Conservation (phyloP, 2,888 invertebrate genomes). For the Drosophila greeni region DNA sequence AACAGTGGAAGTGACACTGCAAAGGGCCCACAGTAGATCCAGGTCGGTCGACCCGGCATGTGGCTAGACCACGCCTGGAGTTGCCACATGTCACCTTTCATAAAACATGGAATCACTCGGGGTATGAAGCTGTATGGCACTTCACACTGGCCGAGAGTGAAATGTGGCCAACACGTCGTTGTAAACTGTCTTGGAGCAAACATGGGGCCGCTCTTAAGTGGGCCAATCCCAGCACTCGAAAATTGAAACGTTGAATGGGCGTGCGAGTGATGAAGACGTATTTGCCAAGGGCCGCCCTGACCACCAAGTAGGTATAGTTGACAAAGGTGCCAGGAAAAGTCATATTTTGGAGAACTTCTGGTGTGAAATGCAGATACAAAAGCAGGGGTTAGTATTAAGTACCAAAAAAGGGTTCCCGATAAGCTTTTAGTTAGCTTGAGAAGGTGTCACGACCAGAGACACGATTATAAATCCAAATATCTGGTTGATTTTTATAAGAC, state of each 20-base stretch:
- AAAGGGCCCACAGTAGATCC: constrained; percentile 27
- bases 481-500: too few relatives aligned
- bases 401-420: background rate
- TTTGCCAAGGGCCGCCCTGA: constrained; percentile 24
- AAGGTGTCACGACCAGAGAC: background rate
- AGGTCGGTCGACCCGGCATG: constrained; percentile 34
- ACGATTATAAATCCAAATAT: background rate
- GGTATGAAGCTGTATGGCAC: constrained; percentile 39
- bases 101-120: constrained; percentile 70
- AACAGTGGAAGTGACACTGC: constrained; percentile 60
- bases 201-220: constrained; percentile 28
- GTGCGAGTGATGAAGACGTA: constrained; percentile 30
- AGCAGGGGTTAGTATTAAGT: background rate
- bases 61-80: constrained; percentile 55
- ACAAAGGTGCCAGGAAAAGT: constrained; percentile 35
- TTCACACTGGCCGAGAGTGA: constrained; percentile 45
- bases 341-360: constrained; percentile 8
- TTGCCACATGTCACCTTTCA: constrained; percentile 71
- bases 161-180: constrained; percentile 37
- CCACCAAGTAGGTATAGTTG: constrained; percentile 48
- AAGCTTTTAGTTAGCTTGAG: background rate
- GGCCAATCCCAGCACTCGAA: constrained; percentile 20
- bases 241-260: constrained; percentile 40
- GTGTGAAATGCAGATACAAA: constrained; percentile 25
- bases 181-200: constrained; percentile 45